Evolutionary conservation across 2,113 vertebrate genomes (phyloP), one percentile per base, ranked within the genome.

Genomic region (Ammodytes dubius): DNA sequence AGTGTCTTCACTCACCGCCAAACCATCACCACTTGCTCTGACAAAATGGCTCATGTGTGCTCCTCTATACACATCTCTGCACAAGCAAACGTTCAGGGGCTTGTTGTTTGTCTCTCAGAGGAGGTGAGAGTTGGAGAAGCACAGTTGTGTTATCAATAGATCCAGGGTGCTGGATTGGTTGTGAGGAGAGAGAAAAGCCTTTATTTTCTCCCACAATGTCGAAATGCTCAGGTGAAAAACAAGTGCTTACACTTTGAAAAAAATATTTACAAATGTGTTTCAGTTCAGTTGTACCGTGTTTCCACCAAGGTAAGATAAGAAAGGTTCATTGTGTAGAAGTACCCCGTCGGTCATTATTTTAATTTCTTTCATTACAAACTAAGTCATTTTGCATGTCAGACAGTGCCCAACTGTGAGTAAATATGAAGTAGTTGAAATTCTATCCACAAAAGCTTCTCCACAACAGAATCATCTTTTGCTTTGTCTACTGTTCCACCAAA

Each of bases 1-100:
- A 35, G 87, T 83, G 88, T 91, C 91, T 93, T 82, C 73, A 63
- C 89, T 93, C 87, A 79, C 76, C 81, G 57, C 84, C 85, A 83
- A 94, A 91, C 84, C 78, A 61, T 84, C 86, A 82, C 84, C 90
- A 40, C 86, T 93, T 88, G 86, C 91, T 92, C 90, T 78, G 84
- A 92, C 91, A 93, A 93, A 93, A 93, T 90, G 91, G 88, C 91
- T 89, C 89, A 83, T 85, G 86, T 86, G 77, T 69, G 82, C 87
- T 65, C 76, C 78, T 68, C 71, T 65, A 74, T 63, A 67, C 81
- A 68, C 86, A 84, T 69, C 83, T 87, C 86, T 45, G 80, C 85
- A 81, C 54, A 86, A 35, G 70, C 86, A 76, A 89, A 88, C 69
- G 61, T 88, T 89, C 77, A 57, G 84, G 84, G 88, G 83, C 80